A percentile compares a stretch with the other conserved stretches of the same genome.
phyloP scores from a whole-genome alignment of 2,797 vertebrate species.

The Acanthopagrus latus region DNA sequence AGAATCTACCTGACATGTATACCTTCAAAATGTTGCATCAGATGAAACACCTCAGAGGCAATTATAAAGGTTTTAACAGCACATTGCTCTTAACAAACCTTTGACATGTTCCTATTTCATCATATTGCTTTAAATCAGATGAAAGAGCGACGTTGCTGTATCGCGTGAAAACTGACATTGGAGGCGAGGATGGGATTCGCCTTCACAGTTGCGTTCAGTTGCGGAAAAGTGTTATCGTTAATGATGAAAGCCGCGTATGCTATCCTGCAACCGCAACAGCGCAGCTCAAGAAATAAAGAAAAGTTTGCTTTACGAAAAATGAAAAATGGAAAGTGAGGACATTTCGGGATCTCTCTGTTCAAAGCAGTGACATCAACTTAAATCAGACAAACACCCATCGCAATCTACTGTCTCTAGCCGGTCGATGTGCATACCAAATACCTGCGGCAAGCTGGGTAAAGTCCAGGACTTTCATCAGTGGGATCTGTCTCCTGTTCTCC shows the following conservation, averaged over 20 bases:
- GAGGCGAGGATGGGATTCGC: constrained; percentile 33
- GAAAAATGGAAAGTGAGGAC: background rate
- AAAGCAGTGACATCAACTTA: constrained; percentile 31
- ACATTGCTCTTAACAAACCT: constrained; percentile 51
- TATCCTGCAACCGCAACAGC: constrained; percentile 36
- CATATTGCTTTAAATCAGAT: constrained; percentile 61
- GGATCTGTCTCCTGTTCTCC: constrained; percentile 34
- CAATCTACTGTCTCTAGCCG: constrained; percentile 30
- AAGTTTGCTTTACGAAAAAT: constrained; percentile 13
- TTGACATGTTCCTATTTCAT: constrained; percentile 62
- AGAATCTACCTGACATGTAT: constrained; percentile 52
- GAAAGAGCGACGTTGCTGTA: constrained; percentile 46
- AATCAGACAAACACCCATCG: constrained; percentile 36
- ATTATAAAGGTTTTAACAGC: constrained; percentile 54
- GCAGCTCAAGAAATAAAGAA: constrained; percentile 13
- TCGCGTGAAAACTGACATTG: constrained; percentile 29
- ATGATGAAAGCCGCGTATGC: constrained; percentile 52
- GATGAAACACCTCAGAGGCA: constrained; percentile 57
- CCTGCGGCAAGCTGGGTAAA: constrained; percentile 40
- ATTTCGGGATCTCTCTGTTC: constrained; percentile 2
- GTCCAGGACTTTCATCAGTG: constrained; percentile 38
- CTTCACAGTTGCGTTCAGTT: constrained; percentile 35
- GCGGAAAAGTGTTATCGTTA: constrained; percentile 20
- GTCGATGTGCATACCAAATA: constrained; percentile 59
- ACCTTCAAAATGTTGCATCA: constrained; percentile 68